Evolutionary conservation across 1,140 invertebrate species (phyloP).

Genomic region (Uloborus diversus): DNA sequence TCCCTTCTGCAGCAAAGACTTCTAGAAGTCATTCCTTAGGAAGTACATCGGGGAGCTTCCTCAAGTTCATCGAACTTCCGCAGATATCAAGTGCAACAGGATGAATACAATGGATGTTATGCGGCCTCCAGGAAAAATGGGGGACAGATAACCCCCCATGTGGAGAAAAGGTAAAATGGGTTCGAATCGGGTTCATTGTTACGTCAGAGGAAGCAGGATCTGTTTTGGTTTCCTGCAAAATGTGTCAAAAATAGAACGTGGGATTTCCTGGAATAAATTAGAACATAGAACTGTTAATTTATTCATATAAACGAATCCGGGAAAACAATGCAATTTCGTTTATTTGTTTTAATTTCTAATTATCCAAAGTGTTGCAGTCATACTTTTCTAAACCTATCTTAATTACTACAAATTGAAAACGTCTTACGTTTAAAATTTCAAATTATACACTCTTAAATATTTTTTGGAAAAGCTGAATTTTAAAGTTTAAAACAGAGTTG

Average conservation of each 20-base stretch:
- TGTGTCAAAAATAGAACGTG: conserved; percentile 37
- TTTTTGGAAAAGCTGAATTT: too few species aligned
- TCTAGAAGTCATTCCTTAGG: neutral
- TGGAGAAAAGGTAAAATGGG: neutral
- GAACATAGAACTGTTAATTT: too few species aligned
- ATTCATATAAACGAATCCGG: too few species aligned
- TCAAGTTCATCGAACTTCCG: conserved; percentile 38
- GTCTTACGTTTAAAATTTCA: too few species aligned
- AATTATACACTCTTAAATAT: too few species aligned
- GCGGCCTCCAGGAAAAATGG: neutral
- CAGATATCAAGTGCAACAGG: conserved; percentile 8
- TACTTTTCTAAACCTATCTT: too few species aligned
- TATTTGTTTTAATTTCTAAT: too few species aligned
- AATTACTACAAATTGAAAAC: too few species aligned
- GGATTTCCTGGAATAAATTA: conserved; percentile 38
- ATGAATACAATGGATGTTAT: neutral
- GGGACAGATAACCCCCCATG: conserved; percentile 8
- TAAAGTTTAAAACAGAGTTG: too few species aligned
- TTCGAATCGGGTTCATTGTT: neutral
- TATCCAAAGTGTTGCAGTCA: too few species aligned
- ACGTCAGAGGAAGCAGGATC: conserved; percentile 10
- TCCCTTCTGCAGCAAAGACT: neutral
- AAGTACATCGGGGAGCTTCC: neutral
- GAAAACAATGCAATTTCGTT: too few species aligned
- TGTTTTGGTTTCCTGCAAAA: conserved; percentile 18